Conservation (phyloP, 2,888 invertebrate species). For the Anaspis maculata region DNA sequence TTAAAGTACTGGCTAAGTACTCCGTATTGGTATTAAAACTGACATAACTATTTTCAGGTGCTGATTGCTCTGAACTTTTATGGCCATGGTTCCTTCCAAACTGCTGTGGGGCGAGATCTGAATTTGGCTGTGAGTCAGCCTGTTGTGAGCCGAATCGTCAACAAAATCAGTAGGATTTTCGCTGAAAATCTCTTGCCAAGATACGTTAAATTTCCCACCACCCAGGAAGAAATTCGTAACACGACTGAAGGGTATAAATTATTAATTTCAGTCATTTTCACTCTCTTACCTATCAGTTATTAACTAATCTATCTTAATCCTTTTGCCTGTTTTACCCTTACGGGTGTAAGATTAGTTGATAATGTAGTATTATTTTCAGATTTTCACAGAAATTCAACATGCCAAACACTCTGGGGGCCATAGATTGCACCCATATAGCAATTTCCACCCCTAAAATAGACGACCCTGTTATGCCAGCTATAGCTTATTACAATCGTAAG, state of each 20-base stretch:
- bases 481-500: conserved; percentile 6
- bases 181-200: background rate
- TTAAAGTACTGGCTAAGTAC: no score
- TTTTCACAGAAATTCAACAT: conserved; percentile 1
- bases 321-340: no score
- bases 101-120: background rate
- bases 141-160: conserved; percentile 1
- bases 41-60: background rate
- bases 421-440: conserved; percentile 8
- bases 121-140: conserved; percentile 6
- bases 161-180: conserved; percentile 1
- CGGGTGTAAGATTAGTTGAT: no score
- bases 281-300: background rate
- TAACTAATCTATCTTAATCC: no score
- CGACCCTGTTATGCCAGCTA: conserved; percentile 2
- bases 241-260: background rate
- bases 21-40: no score
- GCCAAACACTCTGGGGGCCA: conserved; percentile 2
- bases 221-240: conserved; percentile 1
- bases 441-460: conserved; percentile 3
- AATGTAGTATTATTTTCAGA: no score
- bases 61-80: conserved; percentile 5
- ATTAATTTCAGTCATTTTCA: background rate
- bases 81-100: conserved; percentile 5
- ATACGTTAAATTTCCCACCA: conserved; percentile 5